Percentiles rank a stretch among this genome's conserved stretches.
Evolutionary conservation across 2,888 invertebrate species (phyloP).

Genomic region (Xanthorhoe designata): DNA sequence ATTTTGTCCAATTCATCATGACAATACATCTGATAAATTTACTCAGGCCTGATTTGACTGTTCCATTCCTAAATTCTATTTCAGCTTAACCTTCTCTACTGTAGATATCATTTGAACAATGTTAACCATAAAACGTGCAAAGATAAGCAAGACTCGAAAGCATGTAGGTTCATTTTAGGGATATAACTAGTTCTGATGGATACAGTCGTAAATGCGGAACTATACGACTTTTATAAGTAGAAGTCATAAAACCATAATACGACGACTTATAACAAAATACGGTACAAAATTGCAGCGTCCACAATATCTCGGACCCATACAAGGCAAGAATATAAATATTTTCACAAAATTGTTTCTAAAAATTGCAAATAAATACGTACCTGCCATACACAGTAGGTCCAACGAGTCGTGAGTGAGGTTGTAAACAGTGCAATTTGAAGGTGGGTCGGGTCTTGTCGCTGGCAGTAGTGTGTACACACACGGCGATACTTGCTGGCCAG

Average conservation of each 20-base stretch:
- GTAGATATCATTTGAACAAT: neutral
- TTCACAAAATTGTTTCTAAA: neutral
- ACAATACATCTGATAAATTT: neutral
- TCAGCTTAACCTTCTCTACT: neutral
- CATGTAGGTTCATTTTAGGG: neutral
- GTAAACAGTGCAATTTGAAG: constrained; percentile 91
- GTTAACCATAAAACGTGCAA: neutral
- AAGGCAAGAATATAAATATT: neutral
- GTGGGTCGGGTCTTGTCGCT: constrained; percentile 92
- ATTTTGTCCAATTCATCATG: neutral
- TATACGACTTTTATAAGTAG: constrained; percentile 1
- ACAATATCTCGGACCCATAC: neutral
- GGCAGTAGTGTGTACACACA: constrained; percentile 91
- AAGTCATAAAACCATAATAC: neutral
- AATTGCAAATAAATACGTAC: constrained; percentile 51
- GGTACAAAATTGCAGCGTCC: neutral
- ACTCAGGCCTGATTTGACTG: neutral
- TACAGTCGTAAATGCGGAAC: constrained; percentile 2
- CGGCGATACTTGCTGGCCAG: constrained; percentile 89
- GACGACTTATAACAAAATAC: neutral
- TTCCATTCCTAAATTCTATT: neutral
- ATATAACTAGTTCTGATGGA: neutral
- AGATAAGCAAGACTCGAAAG: neutral
- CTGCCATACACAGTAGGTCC: constrained; percentile 89
- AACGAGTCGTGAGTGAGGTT: constrained; percentile 92